Percentiles rank a stretch among this genome's conserved stretches.
phyloP scores from a whole-genome alignment of 1,140 invertebrate species.

The Maconellicoccus hirsutus region DNA sequence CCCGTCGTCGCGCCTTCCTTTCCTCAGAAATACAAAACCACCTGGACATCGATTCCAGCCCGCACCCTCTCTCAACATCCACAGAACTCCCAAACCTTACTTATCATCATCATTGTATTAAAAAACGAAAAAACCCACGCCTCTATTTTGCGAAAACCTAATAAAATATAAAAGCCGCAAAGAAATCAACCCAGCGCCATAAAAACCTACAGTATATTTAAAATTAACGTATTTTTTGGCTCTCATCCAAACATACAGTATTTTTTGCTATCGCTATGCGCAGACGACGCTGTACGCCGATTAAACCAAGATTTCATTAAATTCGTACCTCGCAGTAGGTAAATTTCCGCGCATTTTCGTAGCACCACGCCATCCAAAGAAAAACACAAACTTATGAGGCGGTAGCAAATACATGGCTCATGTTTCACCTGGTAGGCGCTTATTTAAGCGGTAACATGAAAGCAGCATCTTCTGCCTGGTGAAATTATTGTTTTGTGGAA shows the following conservation, averaged over 20 bases:
- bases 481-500: background rate
- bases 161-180: background rate
- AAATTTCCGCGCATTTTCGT: background rate
- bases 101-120: no score
- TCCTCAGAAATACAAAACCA: no score
- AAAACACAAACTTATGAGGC: background rate
- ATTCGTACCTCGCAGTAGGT: no score
- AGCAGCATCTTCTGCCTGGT: background rate
- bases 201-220: conserved; percentile 1
- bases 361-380: no score
- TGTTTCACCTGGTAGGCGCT: background rate
- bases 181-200: background rate
- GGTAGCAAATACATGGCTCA: background rate
- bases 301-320: background rate
- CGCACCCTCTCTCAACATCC: no score
- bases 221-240: background rate
- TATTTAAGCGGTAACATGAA: background rate
- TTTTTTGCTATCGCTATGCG: background rate
- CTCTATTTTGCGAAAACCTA: background rate
- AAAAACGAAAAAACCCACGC: background rate
- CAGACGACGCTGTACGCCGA: no score
- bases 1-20: no score
- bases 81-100: no score
- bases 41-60: no score
- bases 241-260: background rate